Evolutionary conservation across 2,113 vertebrate species (phyloP).

Genomic region (Oophaga pumilio): DNA sequence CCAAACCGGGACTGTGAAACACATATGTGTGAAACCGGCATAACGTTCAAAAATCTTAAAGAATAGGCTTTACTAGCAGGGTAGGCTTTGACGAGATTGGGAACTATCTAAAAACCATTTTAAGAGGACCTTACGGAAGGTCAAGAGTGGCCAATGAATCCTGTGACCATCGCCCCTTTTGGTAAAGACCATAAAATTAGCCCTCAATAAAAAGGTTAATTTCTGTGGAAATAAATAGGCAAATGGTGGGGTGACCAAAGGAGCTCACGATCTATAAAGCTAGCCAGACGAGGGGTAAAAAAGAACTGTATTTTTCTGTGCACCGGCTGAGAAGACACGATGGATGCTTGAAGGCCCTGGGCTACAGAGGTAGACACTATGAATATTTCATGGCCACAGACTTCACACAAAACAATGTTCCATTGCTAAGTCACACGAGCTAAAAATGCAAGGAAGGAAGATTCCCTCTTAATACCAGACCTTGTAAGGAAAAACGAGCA

Average conservation of each 20-base stretch:
- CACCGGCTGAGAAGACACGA: neutral
- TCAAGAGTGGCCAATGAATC: too few relatives aligned
- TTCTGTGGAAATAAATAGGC: neutral
- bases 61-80: neutral
- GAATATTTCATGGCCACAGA: neutral
- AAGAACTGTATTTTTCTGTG: neutral
- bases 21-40: too few relatives aligned
- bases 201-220: too few relatives aligned
- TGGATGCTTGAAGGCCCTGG: neutral
- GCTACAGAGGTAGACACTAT: neutral
- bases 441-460: constrained; percentile 65
- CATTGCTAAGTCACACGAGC: constrained; percentile 31
- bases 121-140: too few relatives aligned
- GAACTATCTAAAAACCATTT: neutral
- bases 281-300: neutral
- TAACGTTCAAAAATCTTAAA: too few relatives aligned
- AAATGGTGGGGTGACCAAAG: neutral
- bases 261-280: neutral
- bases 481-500: constrained; percentile 69
- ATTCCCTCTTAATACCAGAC: constrained; percentile 69
- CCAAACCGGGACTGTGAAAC: too few relatives aligned
- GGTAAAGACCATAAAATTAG: too few relatives aligned
- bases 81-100: neutral
- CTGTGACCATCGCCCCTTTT: too few relatives aligned
- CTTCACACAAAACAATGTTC: neutral